These are phyloP conservation scores for Callosobruchus maculatus DNA, from an alignment of 2,888 invertebrate genomes.

Conservation along the genomic window DNA sequence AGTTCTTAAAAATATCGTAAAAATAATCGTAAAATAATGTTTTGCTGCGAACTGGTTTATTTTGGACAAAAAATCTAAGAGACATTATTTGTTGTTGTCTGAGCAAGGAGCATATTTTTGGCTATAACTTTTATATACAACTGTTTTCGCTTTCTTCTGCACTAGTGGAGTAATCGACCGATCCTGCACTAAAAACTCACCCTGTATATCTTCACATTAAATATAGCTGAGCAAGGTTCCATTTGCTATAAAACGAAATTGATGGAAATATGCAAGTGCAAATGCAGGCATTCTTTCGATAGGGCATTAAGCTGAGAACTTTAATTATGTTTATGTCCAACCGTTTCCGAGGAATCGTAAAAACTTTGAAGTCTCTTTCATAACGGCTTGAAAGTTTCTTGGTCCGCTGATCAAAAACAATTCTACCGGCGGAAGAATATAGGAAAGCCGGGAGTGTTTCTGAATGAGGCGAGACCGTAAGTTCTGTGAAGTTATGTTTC, in stretches of 20 bases:
- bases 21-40: too few relatives aligned
- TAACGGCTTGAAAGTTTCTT: not conserved
- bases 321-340: not conserved
- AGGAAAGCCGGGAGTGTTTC: not conserved
- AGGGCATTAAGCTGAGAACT: not conserved
- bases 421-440: not conserved
- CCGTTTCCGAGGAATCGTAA: not conserved
- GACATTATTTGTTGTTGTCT: too few relatives aligned
- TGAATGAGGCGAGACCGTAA: not conserved
- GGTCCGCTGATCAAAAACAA: not conserved
- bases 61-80: too few relatives aligned
- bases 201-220: too few relatives aligned
- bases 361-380: not conserved
- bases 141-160: too few relatives aligned
- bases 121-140: too few relatives aligned
- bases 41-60: too few relatives aligned
- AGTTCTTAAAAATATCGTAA: too few relatives aligned
- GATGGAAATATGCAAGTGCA: not conserved
- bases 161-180: too few relatives aligned
- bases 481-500: not conserved
- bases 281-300: not conserved
- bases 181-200: too few relatives aligned
- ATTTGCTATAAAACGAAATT: not conserved
- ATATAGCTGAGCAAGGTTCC: too few relatives aligned
- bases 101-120: too few relatives aligned